phyloP scores from a whole-genome alignment of 2,888 invertebrate species.

The Fragum sueziense region DNA sequence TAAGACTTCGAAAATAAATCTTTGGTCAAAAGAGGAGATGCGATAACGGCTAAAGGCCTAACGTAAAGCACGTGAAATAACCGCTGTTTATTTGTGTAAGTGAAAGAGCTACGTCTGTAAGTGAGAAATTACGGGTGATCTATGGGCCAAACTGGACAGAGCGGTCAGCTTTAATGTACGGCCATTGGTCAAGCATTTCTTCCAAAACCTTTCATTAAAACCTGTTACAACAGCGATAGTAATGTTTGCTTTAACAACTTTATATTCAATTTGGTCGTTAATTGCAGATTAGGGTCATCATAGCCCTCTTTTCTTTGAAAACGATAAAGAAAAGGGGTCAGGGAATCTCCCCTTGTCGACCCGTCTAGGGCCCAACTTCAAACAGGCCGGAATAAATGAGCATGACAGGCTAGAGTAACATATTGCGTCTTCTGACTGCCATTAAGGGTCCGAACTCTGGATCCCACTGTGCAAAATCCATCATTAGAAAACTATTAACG shows the following conservation, averaged over 20 bases:
- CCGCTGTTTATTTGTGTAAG: constrained; percentile 29
- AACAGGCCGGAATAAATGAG: constrained; percentile 44
- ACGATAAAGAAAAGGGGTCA: constrained; percentile 8
- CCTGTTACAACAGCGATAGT: constrained; percentile 38
- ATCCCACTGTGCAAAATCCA: constrained; percentile 45
- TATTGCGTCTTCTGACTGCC: constrained; percentile 47
- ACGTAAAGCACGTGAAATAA: constrained; percentile 26
- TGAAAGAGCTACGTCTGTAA: constrained; percentile 4
- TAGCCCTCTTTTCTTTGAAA: not conserved
- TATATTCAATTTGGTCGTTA: constrained; percentile 60
- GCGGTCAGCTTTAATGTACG: constrained; percentile 54
- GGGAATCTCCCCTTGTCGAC: constrained; percentile 1
- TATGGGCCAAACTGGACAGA: constrained; percentile 38
- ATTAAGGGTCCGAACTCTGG: constrained; percentile 42
- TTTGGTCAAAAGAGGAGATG: not conserved
- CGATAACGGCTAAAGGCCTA: constrained; percentile 11
- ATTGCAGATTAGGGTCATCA: constrained; percentile 44
- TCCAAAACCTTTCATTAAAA: constrained; percentile 50
- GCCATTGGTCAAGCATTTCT: constrained; percentile 50
- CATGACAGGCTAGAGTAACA: constrained; percentile 49
- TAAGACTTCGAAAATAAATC: too few species aligned
- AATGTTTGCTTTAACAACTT: constrained; percentile 61
- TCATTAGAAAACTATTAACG: constrained; percentile 59
- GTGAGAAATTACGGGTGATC: constrained; percentile 48
- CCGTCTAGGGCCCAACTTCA: constrained; percentile 37